Conservation (phyloP, 1,140 invertebrate species). For the Papilio helenus region DNA sequence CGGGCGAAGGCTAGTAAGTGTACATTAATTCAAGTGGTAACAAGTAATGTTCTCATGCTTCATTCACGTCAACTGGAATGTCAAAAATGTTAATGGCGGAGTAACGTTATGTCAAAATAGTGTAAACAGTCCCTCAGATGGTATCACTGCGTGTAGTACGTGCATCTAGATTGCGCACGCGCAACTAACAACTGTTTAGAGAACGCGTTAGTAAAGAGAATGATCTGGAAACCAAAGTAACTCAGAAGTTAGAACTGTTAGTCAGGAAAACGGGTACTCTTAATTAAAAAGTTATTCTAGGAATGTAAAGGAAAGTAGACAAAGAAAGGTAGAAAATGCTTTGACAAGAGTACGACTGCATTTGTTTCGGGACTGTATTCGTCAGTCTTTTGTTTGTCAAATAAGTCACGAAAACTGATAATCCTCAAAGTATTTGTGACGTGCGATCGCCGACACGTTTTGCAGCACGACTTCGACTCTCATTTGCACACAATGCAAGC, state of each 20-base stretch:
- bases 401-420: slow-evolving; percentile 15
- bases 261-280: too few relatives aligned
- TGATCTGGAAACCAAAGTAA: neutral
- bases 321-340: too few relatives aligned
- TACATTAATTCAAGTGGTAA: neutral
- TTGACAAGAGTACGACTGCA: too few relatives aligned
- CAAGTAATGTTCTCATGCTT: neutral
- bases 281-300: too few relatives aligned
- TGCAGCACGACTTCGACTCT: neutral
- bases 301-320: too few relatives aligned
- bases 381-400: neutral
- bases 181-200: slow-evolving; percentile 30
- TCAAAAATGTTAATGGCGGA: neutral
- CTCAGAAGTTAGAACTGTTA: neutral
- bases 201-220: neutral
- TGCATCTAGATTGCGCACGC: slow-evolving; percentile 55
- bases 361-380: too few relatives aligned
- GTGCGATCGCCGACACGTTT: slow-evolving; percentile 9
- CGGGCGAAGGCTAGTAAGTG: too few relatives aligned
- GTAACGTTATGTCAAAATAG: slow-evolving; percentile 8
- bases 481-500: slow-evolving; percentile 11
- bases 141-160: slow-evolving; percentile 40
- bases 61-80: neutral
- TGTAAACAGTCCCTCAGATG: slow-evolving; percentile 8
- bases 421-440: neutral